Evolutionary conservation across 1,140 invertebrate genomes (phyloP).

Genomic region (Orchestia grillus): DNA sequence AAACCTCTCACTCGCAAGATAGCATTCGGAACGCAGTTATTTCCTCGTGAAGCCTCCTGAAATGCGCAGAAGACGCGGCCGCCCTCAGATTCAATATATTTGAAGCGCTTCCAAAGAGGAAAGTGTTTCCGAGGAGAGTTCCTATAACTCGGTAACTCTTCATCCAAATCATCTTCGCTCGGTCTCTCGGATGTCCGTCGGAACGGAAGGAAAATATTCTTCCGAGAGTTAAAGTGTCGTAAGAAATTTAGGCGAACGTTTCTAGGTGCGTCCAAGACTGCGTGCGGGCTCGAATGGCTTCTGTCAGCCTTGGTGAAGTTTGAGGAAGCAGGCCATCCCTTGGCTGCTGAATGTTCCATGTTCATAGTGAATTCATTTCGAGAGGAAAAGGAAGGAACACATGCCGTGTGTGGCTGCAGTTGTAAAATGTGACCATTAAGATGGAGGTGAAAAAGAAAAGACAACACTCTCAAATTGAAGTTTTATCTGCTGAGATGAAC

Average conservation of each 20-base stretch:
- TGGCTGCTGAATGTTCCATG: background rate
- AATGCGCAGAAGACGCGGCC: background rate
- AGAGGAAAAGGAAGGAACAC: background rate
- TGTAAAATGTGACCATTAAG: no score
- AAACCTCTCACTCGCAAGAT: background rate
- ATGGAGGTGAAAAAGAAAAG: no score
- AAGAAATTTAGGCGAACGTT: background rate
- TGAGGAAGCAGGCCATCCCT: background rate
- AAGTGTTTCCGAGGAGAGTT: background rate
- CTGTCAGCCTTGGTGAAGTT: background rate
- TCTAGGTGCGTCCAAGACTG: background rate
- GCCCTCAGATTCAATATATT: background rate
- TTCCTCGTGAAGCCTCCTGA: background rate
- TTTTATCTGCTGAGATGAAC: no score
- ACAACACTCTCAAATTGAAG: no score
- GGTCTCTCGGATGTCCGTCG: background rate
- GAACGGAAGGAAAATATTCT: conserved; percentile 1
- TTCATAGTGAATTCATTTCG: background rate
- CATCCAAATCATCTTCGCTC: background rate
- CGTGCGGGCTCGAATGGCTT: background rate
- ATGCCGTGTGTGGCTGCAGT: background rate
- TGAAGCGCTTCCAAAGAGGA: background rate
- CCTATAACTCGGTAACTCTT: background rate
- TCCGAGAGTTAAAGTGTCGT: background rate
- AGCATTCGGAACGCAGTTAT: background rate